phyloP scores from a whole-genome alignment of 2,888 invertebrate genomes.

The Rhabditophanes sp. region DNA sequence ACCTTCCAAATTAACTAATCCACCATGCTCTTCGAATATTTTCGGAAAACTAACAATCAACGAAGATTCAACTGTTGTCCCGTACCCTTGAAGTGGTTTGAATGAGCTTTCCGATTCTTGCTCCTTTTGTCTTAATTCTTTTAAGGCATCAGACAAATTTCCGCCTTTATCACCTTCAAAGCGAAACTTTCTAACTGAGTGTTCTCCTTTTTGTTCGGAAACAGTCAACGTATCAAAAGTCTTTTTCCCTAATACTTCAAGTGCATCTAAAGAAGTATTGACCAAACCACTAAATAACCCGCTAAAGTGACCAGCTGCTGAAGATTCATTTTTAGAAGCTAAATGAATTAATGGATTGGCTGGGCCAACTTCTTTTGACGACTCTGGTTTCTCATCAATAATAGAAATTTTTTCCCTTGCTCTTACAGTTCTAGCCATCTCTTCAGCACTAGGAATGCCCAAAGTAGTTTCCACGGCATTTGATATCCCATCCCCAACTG shows the following conservation, averaged over 20 bases:
- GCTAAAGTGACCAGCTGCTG: constrained; percentile 7
- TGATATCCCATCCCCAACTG: constrained; percentile 58
- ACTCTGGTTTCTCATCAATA: constrained; percentile 15
- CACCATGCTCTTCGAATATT: constrained; percentile 45
- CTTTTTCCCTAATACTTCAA: constrained; percentile 82
- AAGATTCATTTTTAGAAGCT: constrained; percentile 4
- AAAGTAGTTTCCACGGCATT: constrained; percentile 63
- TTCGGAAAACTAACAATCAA: constrained; percentile 13
- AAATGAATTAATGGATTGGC: constrained; percentile 13
- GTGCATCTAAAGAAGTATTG: constrained; percentile 54
- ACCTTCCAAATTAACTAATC: constrained; percentile 72
- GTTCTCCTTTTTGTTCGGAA: constrained; percentile 65
- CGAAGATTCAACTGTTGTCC: constrained; percentile 8
- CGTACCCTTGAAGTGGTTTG: constrained; percentile 8
- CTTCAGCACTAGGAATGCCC: constrained; percentile 67
- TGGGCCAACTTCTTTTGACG: constrained; percentile 16
- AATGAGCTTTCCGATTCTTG: constrained; percentile 5
- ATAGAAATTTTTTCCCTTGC: constrained; percentile 30
- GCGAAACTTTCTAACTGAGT: constrained; percentile 52
- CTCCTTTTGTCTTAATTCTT: constrained; percentile 15
- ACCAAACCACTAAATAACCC: constrained; percentile 37
- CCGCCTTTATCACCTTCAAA: constrained; percentile 9
- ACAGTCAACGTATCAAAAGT: constrained; percentile 87
- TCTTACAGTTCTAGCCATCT: constrained; percentile 51
- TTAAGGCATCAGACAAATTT: constrained; percentile 20